Evolutionary conservation across 2,888 invertebrate species (phyloP).

Genomic region (Corbicula japonica): DNA sequence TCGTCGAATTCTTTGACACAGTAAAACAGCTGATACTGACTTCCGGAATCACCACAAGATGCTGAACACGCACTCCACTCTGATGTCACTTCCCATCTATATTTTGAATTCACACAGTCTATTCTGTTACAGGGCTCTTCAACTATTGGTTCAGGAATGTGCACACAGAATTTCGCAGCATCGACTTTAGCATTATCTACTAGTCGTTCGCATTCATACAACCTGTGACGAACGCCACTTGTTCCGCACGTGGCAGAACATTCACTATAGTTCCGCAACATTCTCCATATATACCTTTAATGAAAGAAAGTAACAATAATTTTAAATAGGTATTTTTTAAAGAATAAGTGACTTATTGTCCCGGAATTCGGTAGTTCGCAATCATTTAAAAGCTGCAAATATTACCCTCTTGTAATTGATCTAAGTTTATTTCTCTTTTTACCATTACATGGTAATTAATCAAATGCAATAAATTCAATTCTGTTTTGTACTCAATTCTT

Average conservation of each 20-base stretch:
- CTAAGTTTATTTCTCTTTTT: neutral
- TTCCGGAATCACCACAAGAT: conserved; percentile 65
- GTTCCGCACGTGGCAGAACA: conserved; percentile 75
- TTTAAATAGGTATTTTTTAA: neutral
- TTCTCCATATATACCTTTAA: conserved; percentile 74
- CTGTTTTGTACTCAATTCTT: neutral
- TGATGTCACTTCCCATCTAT: conserved; percentile 72
- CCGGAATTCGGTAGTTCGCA: neutral
- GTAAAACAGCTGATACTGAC: conserved; percentile 54
- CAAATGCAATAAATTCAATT: neutral
- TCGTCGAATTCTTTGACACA: conserved; percentile 54
- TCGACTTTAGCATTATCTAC: conserved; percentile 23
- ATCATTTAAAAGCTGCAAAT: neutral
- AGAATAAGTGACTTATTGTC: neutral
- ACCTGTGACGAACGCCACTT: conserved; percentile 58
- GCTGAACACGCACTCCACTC: conserved; percentile 73
- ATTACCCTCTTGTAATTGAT: neutral
- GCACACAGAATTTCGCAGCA: conserved; percentile 36
- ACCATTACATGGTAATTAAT: neutral
- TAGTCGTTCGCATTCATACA: conserved; percentile 61
- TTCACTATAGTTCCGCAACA: conserved; percentile 70
- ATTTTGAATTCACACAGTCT: conserved; percentile 45
- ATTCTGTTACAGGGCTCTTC: conserved; percentile 59
- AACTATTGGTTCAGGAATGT: conserved; percentile 54
- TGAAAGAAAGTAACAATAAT: neutral